Evolutionary conservation across 2,888 invertebrate genomes (phyloP).

Genomic region (Oligia strigilis): DNA sequence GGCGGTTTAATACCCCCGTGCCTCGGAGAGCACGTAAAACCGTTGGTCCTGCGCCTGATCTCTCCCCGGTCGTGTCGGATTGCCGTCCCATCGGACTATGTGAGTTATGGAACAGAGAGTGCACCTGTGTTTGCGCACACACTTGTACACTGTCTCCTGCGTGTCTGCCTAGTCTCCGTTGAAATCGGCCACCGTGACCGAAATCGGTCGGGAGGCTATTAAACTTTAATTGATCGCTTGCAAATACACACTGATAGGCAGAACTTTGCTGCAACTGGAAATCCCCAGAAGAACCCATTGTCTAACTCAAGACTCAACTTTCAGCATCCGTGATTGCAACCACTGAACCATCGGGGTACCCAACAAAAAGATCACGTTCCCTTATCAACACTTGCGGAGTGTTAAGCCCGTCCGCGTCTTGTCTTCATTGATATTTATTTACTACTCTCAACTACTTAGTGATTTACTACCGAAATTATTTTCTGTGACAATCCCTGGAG

Average conservation of each 20-base stretch:
- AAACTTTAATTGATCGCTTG: background rate
- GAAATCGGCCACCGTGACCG: too few relatives aligned
- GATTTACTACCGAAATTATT: conserved; percentile 54
- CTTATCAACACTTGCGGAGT: conserved; percentile 25
- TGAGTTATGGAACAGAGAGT: too few relatives aligned
- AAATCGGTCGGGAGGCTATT: too few relatives aligned
- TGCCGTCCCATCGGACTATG: too few relatives aligned
- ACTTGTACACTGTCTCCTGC: background rate
- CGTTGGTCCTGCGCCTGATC: background rate
- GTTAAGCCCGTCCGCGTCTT: conserved; percentile 9
- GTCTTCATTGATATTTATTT: conserved; percentile 41
- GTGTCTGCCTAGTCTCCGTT: background rate
- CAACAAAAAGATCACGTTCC: background rate
- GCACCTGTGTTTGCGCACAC: background rate
- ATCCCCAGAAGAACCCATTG: too few relatives aligned
- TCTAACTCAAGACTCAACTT: background rate
- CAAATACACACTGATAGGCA: too few relatives aligned
- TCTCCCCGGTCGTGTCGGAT: background rate
- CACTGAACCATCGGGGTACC: background rate
- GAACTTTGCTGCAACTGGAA: too few relatives aligned
- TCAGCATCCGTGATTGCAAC: background rate
- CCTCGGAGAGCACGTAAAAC: too few relatives aligned
- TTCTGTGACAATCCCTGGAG: conserved; percentile 32
- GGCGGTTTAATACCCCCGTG: too few relatives aligned
- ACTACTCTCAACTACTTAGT: conserved; percentile 9